phyloP scores from a whole-genome alignment of 1,140 invertebrate species.

The Drosophila pruinosa region DNA sequence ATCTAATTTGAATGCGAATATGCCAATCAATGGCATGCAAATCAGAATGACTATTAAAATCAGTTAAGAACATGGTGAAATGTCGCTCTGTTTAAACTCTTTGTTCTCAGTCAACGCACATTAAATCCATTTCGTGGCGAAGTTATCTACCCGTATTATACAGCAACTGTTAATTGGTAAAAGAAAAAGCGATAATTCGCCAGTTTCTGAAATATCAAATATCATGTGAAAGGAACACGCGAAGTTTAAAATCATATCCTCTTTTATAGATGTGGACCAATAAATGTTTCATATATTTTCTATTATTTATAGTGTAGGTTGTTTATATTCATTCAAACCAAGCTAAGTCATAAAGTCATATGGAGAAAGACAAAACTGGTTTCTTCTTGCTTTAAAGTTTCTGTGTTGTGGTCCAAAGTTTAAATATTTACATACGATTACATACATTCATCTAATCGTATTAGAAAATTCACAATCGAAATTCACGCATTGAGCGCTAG shows the following conservation, averaged over 20 bases:
- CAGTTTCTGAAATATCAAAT: no score
- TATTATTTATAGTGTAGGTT: no score
- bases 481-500: neutral
- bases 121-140: neutral
- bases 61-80: constrained; percentile 3
- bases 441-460: neutral
- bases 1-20: constrained; percentile 2
- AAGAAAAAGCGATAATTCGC: neutral
- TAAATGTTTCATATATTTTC: no score
- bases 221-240: no score
- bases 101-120: neutral
- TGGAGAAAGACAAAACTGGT: neutral
- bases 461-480: neutral
- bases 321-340: neutral
- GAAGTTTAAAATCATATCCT: no score
- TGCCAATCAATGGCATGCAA: constrained; percentile 14
- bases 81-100: neutral
- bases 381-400: no score
- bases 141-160: neutral
- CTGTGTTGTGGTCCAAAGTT: neutral
- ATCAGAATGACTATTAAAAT: constrained; percentile 27
- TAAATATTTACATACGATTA: neutral
- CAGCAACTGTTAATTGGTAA: neutral
- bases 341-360: neutral
- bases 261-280: no score